Evolutionary conservation across 1,140 invertebrate species (phyloP), one percentile per base, ranked within the genome.

Genomic region (Helicorthomorpha holstii): DNA sequence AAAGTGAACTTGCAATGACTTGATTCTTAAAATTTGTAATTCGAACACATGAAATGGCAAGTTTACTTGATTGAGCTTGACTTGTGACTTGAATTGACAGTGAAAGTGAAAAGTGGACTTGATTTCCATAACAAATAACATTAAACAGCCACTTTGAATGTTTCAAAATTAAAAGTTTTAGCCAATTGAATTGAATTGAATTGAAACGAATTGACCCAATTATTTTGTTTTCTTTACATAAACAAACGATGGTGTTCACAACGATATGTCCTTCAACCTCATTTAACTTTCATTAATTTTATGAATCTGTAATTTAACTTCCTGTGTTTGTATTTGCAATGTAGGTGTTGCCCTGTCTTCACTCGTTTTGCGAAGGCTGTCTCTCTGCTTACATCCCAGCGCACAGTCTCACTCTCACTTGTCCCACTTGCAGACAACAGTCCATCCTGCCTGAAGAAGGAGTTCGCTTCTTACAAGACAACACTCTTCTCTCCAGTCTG

Each of bases 381-480:
- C 59, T 71, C 16, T 56, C 66, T 0, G 58, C 57, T 50, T 69
- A 69, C 57, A 62, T 67, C 7, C 69, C 69, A 21, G 54, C 66
- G 10, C 64, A 70, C 56, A 66, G 65, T 52, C 63, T 75, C 10
- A 73, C 73, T 2, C 63, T 75, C 14, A 72, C 71, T 16, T 75
- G 73, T 59, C 73, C 73, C 1, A 63, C 72, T n/a, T 75, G 73
- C 56, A 58, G 69, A 14, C 71, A 74, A 52, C 73, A 74, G 55
- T 73, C 71, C 44, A 75, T 75, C 41, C 59, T 75, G 23, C 73
- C 73, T 3, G 61, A 70, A 50, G 65, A 71, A 56, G 73, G 73
- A 51, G 73, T 74, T 24, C 60, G 61, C 14, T 70, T 68, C 3
- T 62, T 74, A 3, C 71, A 73, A 57, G 68, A 63, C 46, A 74